Percentiles rank a stretch among this genome's conserved stretches.
phyloP scores from a whole-genome alignment of 2,797 vertebrate genomes.

The Falco concolor region DNA sequence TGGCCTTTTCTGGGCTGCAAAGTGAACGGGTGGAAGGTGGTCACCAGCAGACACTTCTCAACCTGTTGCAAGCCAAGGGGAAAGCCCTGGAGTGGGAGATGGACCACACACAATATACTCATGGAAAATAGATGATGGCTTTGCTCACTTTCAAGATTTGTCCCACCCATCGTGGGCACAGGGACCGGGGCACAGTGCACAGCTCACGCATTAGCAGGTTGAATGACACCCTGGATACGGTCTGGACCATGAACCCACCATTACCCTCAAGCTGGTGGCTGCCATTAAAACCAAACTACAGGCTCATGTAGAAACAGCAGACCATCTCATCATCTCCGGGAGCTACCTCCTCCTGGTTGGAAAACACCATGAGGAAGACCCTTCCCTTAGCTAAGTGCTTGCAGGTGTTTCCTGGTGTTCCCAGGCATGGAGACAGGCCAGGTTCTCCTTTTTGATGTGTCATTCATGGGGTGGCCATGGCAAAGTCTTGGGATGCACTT shows the following conservation, averaged over 20 bases:
- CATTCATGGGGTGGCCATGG: background rate
- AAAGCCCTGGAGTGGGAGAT: background rate
- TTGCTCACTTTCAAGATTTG: background rate
- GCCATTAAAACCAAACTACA: background rate
- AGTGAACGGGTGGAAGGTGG: rapidly evolving
- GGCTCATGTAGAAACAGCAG: background rate
- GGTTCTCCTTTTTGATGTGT: background rate
- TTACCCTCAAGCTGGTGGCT: background rate
- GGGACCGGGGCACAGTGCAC: background rate
- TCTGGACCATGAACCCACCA: background rate
- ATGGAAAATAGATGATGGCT: background rate
- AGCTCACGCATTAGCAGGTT: background rate
- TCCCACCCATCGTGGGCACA: background rate
- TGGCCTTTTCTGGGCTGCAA: background rate
- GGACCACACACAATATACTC: background rate
- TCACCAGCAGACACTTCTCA: background rate
- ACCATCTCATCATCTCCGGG: rapidly evolving
- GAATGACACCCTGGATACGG: background rate
- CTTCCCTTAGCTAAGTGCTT: background rate
- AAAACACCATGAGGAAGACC: background rate
- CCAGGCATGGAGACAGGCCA: background rate
- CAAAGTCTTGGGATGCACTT: background rate
- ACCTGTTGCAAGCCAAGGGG: background rate
- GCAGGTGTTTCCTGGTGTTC: slow-evolving; percentile 46
- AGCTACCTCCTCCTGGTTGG: background rate